A percentile compares a stretch with the other conserved stretches of the same genome.
Evolutionary conservation across 2,113 vertebrate species (phyloP).

Genomic region (Paratilapia polleni): DNA sequence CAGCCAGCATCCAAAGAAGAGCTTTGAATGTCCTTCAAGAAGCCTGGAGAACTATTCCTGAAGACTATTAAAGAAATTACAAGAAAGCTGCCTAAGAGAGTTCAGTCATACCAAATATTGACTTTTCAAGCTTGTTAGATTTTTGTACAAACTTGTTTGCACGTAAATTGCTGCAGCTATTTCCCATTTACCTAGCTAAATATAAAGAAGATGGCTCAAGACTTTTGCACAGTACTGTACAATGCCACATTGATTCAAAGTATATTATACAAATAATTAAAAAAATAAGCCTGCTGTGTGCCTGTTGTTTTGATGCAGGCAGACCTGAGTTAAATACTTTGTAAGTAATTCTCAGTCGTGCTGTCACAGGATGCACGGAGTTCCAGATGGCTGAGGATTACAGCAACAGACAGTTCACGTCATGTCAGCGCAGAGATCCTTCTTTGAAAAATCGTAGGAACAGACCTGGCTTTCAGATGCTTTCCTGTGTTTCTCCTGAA

Average conservation of each 20-base stretch:
- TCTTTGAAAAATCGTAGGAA: neutral
- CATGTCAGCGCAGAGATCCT: neutral
- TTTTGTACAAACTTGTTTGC: too few relatives aligned
- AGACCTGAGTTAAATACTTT: neutral
- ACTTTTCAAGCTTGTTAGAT: too few relatives aligned
- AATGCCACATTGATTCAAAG: too few relatives aligned
- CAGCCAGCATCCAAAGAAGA: too few relatives aligned
- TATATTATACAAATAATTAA: neutral
- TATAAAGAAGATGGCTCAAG: neutral
- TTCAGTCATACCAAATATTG: too few relatives aligned
- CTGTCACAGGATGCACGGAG: neutral
- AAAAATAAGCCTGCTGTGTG: neutral
- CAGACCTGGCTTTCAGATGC: neutral
- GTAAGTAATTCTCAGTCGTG: neutral
- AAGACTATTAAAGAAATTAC: too few relatives aligned
- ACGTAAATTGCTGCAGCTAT: neutral
- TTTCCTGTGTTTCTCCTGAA: neutral
- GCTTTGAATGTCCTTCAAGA: too few relatives aligned
- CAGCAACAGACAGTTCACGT: slow-evolving; percentile 11
- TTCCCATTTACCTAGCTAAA: neutral
- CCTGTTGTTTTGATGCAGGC: neutral
- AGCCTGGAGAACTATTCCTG: too few relatives aligned
- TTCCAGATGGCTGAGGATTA: slow-evolving; percentile 43
- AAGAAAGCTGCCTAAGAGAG: too few relatives aligned
- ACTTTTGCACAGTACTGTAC: neutral